Evolutionary conservation across 1,140 invertebrate species (phyloP), one percentile per base, ranked within the genome.

Genomic region (Neodiprion virginianus): DNA sequence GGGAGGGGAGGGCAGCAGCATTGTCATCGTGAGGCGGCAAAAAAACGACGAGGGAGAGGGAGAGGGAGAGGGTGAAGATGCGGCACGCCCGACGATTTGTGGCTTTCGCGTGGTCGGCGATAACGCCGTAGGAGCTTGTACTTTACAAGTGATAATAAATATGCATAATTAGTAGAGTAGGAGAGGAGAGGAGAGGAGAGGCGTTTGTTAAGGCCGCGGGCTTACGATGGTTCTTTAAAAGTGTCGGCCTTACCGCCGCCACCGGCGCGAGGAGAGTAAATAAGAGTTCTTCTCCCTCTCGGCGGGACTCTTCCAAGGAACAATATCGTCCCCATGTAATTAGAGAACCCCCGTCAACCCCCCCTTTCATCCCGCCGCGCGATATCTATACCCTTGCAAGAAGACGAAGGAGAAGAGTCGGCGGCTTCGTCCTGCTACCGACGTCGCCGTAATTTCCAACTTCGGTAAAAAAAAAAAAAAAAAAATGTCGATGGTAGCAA

Each of bases 311-410:
- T 61, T 61, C 8, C 53, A 61, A 61, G 4, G n/a, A 8, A 61
- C 53, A 61, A 61, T 61, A 8, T 61, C 53, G n/a, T 61, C 53
- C n/a, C n/a, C n/a, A 61, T 61, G 53, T 61, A 61, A 61, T 61
- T 61, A 61, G n/a, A 12, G 53, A 61, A 61, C 53, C 53, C 53
- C 53, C 28, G 28, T 40, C 28, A 40, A 40, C 28, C 28, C n/a
- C 50, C 50, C 11, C 53, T 61, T 61, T 61, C 53, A 11, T 69
- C 47, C 47, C 23, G 7, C 47, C 21, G 23, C 7, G 21, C 14
- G 61, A n/a, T 66, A 1, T 66, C 61, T 66, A 5, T 66, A 66
- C 61, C 7, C 14, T 7, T 3, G 21, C 14, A 66, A 66, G 61
- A 7, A 66, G 21, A 40, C 28, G 28, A 40, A 40, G 28, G 28